A percentile compares a stretch with the other conserved stretches of the same genome.
These are phyloP conservation scores for Sternotherus odoratus DNA, from an alignment of 2,797 vertebrate species.

Conservation along the genomic window DNA sequence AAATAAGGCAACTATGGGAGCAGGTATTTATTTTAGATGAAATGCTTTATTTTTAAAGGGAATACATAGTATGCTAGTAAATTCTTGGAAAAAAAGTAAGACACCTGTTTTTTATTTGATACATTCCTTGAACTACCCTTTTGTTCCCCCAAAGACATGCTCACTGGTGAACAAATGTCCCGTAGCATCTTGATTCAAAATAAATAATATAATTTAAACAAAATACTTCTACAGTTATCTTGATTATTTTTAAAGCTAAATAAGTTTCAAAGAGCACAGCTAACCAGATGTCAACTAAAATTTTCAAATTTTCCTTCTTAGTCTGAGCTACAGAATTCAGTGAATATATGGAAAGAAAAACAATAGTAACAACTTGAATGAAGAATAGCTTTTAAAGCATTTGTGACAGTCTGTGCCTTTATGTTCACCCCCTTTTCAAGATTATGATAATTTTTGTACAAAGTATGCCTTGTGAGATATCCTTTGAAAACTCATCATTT, in stretches of 20 bases:
- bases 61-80: background rate
- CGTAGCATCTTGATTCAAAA: background rate
- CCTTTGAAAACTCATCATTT: too few species aligned
- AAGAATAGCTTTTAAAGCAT: too few species aligned
- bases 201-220: background rate
- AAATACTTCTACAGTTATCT: background rate
- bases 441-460: too few species aligned
- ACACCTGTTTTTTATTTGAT: background rate
- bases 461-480: too few species aligned
- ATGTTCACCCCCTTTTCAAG: too few species aligned
- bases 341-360: background rate
- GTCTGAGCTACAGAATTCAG: too few species aligned
- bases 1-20: background rate
- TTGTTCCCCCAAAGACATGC: background rate
- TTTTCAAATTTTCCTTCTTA: background rate
- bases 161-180: too few species aligned
- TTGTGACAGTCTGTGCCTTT: too few species aligned
- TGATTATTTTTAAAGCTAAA: background rate
- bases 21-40: rapidly evolving
- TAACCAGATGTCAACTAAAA: background rate
- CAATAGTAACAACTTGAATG: too few species aligned
- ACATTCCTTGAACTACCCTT: background rate
- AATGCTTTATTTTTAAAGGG: background rate
- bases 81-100: background rate
- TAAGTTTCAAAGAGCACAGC: background rate